phyloP scores from a whole-genome alignment of 1,140 invertebrate genomes.

The Chlorops oryzae region DNA sequence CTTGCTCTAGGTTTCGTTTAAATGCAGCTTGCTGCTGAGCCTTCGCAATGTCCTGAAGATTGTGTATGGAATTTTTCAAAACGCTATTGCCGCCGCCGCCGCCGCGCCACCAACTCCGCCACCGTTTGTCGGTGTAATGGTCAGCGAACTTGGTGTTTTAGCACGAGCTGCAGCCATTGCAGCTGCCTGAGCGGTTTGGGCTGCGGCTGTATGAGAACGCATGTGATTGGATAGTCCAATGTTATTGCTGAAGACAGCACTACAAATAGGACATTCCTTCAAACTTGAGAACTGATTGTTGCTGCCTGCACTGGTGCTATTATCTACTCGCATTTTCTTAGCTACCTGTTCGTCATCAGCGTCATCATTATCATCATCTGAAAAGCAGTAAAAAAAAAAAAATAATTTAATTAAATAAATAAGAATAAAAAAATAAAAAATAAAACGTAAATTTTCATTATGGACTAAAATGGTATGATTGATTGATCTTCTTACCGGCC shows the following conservation, averaged over 20 bases:
- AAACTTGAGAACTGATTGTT: constrained; percentile 23
- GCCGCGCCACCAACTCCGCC: background rate
- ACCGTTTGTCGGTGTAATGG: constrained; percentile 28
- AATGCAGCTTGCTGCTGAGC: constrained; percentile 36
- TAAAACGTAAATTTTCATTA: constrained; percentile 8
- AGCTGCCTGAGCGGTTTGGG: constrained; percentile 27
- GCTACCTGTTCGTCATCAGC: constrained; percentile 20
- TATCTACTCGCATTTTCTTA: constrained; percentile 40
- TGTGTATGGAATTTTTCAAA: background rate
- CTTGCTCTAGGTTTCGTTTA: constrained; percentile 35
- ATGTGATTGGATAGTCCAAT: constrained; percentile 46
- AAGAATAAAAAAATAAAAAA: constrained; percentile 8
- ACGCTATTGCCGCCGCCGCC: background rate
- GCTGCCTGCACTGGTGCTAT: constrained; percentile 21
- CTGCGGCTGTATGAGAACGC: constrained; percentile 36
- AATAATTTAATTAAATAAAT: background rate
- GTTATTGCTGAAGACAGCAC: constrained; percentile 42
- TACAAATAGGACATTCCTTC: constrained; percentile 44
- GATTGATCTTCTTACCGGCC: constrained; percentile 42
- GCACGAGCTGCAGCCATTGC: constrained; percentile 24
- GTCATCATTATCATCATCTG: constrained; percentile 36
- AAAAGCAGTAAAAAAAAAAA: constrained; percentile 1
- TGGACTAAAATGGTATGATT: too few relatives aligned
- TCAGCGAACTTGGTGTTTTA: constrained; percentile 38
- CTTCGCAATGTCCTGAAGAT: background rate